Evolutionary conservation across 37 sponge, comb jelly and placozoan genomes (phyloP), one percentile per base, ranked within the genome.

Genomic region (Oopsacas minuta): DNA sequence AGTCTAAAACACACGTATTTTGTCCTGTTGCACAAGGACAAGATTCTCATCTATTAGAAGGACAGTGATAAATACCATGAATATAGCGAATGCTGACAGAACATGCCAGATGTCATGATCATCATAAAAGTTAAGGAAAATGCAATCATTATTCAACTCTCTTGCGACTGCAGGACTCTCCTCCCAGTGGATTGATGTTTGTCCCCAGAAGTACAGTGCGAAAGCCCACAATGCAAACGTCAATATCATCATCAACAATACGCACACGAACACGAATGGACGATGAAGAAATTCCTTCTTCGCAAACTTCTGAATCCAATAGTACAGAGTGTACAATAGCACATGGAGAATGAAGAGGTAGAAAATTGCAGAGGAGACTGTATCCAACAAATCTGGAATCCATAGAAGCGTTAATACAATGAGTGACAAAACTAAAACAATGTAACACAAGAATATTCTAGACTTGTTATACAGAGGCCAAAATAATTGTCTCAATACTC

Each of bases 31-130:
- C 17, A 22, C 17, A 17, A 46, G 17, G 51, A 12, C 17, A 46
- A 46, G 51, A 46, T 46, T 46, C 17, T 88, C 85, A 83, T 88
- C 87, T 0, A 86, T 75, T 0, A 82, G 82, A 1, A 86, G 87
- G 52, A 82, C 52, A 22, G 85, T 39, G 22, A 88, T 39, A 84
- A 53, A 88, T 8, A 52, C 49, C 35, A 84, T 53, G 85, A 88
- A 88, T 30, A 88, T 42, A 30, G 85, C 84, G n/a, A 53, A 23
- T 20, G 88, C 86, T 46, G 88, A 88, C 23, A 85, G 38, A 25
- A 88, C 84, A 84, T 88, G 88, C 88, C 88, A 88, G 39, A 88
- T 39, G 38, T 88, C 88, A 52, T 88, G 88, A 52, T 85, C 49
- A 81, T 88, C 88, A 52, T 85, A 88, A 37, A 84, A 88, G 52